Evolutionary conservation across 2,888 invertebrate species (phyloP), one percentile per base, ranked within the genome.

Genomic region (Mimachlamys varia): DNA sequence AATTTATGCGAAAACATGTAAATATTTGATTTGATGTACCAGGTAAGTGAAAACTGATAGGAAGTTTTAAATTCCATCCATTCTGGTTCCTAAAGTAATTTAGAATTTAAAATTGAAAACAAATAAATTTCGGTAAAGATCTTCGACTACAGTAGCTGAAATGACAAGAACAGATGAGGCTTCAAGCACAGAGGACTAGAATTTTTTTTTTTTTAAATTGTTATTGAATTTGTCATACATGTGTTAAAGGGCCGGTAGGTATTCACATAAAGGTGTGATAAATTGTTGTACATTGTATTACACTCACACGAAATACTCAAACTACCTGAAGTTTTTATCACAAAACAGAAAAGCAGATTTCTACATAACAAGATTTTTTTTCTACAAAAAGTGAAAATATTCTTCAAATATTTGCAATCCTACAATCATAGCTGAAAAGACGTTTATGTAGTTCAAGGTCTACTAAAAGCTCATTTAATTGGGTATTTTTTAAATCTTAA

Each of bases 261-360:
- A 76, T 76, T 76, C 7, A 76, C 76, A 76, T 76, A 33, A 76
- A 76, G 33, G 76, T 76, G 76, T 76, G 76, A 76, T 33, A 76
- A 76, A 76, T 13, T 27, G 3, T 7, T 62, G n/a, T 27, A 62
- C 33, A 76, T 27, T 33, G 27, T 10, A 76, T 10, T 10, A 76
- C 2, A 19, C 19, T 12, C 53, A 53, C 19, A 53, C 2, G 5
- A 44, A 5, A 44, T 44, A 44, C 7, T 44, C 7, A 62, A 12
- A 33, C 13, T 5, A 76, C 33, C 33, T 76, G 12, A 15, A 22
- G 27, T 76, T n/a, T 58, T 19, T 19, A 58, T 58, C 58, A 10
- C 2, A 2, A 62, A 62, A 22, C n/a, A 62, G 62, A 62, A 62
- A 22, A n/a, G 22, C 22, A 62, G 62, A 13, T 53, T n/a, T n/a